Conservation (phyloP, 2,797 vertebrate species). For the Bothrops alternatus region DNA sequence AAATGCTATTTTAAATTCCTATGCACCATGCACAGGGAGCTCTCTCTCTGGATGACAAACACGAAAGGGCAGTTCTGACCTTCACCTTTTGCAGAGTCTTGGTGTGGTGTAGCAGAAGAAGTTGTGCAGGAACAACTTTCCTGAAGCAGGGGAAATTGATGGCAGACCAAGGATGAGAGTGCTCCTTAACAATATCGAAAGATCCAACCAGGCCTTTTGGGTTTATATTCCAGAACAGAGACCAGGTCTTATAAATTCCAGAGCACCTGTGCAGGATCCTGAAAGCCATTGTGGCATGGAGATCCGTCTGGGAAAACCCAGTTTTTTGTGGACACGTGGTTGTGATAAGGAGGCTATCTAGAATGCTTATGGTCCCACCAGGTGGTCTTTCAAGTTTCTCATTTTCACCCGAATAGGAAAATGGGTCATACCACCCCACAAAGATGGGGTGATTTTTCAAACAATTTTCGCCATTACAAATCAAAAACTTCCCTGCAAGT, state of each 20-base stretch:
- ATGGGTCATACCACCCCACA: neutral
- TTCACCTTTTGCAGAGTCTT: conserved; percentile 48
- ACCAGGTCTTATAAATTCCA: conserved; percentile 6
- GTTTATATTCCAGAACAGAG: conserved; percentile 1
- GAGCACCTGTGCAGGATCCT: neutral
- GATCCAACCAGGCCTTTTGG: conserved; percentile 8
- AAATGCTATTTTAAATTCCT: conserved; percentile 55
- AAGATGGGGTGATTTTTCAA: too few relatives aligned
- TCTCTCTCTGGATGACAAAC: conserved; percentile 53
- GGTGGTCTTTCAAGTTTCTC: too few relatives aligned
- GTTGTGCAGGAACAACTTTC: conserved; percentile 32
- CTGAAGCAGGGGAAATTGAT: conserved; percentile 21
- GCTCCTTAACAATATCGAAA: neutral
- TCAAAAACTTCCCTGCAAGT: neutral
- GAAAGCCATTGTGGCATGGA: rapidly evolving
- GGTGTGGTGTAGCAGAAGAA: conserved; percentile 51
- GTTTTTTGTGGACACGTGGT: neutral
- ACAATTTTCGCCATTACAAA: neutral
- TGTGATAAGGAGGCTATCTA: neutral
- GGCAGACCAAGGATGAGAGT: neutral
- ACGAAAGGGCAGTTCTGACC: conserved; percentile 56
- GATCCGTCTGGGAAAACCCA: neutral
- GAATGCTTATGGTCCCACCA: too few relatives aligned
- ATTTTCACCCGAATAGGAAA: neutral
- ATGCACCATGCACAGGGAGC: conserved; percentile 36